Evolutionary conservation across 1,140 invertebrate genomes (phyloP).

Genomic region (Coenobita brevimanus): DNA sequence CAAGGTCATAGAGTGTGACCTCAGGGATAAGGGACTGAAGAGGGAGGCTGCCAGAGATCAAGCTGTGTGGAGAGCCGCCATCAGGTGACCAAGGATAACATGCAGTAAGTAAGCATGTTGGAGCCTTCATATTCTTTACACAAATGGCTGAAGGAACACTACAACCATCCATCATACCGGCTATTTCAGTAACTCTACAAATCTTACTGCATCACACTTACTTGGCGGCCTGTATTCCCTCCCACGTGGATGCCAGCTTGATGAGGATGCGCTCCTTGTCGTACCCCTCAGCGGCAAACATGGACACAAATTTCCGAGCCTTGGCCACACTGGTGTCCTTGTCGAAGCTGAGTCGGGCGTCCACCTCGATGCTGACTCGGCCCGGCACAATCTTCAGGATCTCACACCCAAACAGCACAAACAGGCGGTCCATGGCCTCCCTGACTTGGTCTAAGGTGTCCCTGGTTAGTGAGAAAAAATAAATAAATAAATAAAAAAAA

Average conservation of each 20-base stretch:
- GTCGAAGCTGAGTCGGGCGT: slow-evolving; percentile 97
- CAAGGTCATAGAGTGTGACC: too few species aligned
- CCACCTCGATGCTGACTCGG: slow-evolving; percentile 98
- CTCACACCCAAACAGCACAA: slow-evolving; percentile 96
- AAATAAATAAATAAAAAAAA: background rate
- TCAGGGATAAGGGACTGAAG: too few species aligned
- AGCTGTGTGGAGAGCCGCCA: too few species aligned
- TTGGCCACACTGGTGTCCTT: slow-evolving; percentile 92
- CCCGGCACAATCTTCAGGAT: slow-evolving; percentile 99
- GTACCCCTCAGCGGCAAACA: slow-evolving; percentile 93
- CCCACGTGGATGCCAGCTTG: slow-evolving; percentile 98
- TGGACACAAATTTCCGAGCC: slow-evolving; percentile 88
- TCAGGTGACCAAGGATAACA: too few species aligned
- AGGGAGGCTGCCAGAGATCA: too few species aligned
- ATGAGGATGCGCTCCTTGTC: slow-evolving; percentile 95
- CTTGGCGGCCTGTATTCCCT: slow-evolving; percentile 98
- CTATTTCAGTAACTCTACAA: too few species aligned
- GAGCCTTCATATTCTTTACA: too few species aligned
- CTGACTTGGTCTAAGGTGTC: slow-evolving; percentile 76
- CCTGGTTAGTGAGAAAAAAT: slow-evolving; percentile 69
- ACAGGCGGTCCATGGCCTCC: slow-evolving; percentile 92
- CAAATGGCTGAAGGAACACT: too few species aligned
- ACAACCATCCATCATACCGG: too few species aligned
- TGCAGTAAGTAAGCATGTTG: too few species aligned
- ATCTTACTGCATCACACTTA: too few species aligned